Conservation (phyloP, 2,113 vertebrate genomes). For the Menura novaehollandiae region DNA sequence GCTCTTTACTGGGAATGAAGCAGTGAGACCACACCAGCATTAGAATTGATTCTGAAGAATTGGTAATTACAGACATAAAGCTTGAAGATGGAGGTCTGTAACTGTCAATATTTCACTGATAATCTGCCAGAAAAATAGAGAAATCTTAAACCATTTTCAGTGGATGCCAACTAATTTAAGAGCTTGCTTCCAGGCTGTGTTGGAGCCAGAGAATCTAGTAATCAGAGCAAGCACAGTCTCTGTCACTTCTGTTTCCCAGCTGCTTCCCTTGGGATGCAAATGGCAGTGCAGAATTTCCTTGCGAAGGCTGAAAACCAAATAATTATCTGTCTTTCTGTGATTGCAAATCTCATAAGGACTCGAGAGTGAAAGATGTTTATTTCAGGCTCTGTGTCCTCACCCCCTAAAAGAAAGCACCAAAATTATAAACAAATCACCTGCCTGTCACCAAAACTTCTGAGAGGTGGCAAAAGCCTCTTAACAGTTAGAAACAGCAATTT, state of each 20-base stretch:
- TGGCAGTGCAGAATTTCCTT: not conserved
- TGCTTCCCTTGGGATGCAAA: not conserved
- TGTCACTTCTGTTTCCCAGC: not conserved
- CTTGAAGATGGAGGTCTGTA: not conserved
- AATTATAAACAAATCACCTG: not conserved
- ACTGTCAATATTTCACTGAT: not conserved
- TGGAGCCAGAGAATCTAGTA: not conserved
- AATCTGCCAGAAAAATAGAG: not conserved
- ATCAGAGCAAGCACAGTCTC: not conserved
- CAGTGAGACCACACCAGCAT: not conserved
- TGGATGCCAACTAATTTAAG: not conserved
- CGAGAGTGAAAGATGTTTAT: not conserved
- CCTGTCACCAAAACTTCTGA: not conserved
- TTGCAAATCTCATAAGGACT: not conserved
- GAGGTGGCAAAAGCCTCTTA: not conserved
- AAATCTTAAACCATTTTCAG: not conserved
- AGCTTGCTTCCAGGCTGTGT: not conserved
- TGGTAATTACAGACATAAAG: not conserved
- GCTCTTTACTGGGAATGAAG: fast-evolving
- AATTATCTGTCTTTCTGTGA: not conserved
- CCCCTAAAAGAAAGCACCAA: not conserved
- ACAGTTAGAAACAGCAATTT: not conserved
- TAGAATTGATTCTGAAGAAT: not conserved
- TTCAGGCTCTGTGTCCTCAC: not conserved
- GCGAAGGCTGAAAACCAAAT: not conserved